Evolutionary conservation across 2,888 invertebrate species (phyloP), one percentile per base, ranked within the genome.

Genomic region (Tetranychus piercei): DNA sequence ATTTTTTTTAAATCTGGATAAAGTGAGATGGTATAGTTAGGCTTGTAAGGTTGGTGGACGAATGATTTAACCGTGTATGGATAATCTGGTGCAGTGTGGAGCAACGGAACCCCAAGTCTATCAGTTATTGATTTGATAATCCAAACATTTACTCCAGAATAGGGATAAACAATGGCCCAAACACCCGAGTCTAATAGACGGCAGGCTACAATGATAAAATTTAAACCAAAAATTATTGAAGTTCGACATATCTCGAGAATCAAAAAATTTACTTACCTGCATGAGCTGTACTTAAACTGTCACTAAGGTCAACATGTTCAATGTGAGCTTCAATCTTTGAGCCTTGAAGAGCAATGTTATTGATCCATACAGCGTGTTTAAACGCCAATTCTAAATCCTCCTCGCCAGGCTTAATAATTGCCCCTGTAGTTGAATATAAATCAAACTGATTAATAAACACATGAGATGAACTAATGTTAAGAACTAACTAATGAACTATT

Each of bases 111-210:
- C 18, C 34, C 34, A 20, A 23, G 20, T 69, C 69, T 18, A 5
- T 69, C 69, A 23, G 69, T 23, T 69, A 69, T 69, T 22, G 69
- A 69, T 69, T 22, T 69, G 9, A 69, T 11, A 5, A 69, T 23
- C 69, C 69, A 69, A 23, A 22, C 20, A 23, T 69, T 23, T 23
- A 69, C 22, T 20, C 34, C 34, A n/a, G 69, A 69, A 69, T 69
- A 69, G 18, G 69, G 69, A 69, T 69, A 23, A 11, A 69, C 5
- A 23, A 69, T 69, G 69, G 69, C 20, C 69, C 69, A 69, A 69
- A 69, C 69, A 22, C 69, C 69, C 5, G 20, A 23, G 5, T 69
- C 69, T 69, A 69, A 11, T 8, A 69, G 22, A 11, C 34, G 20
- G 20, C 69, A 69, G 11, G 69, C 69, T 69, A 1, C 1, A 34